Base-by-base conservation (phyloP, 2,113 vertebrate species). In the Nothobranchius kuhntae region DNA sequence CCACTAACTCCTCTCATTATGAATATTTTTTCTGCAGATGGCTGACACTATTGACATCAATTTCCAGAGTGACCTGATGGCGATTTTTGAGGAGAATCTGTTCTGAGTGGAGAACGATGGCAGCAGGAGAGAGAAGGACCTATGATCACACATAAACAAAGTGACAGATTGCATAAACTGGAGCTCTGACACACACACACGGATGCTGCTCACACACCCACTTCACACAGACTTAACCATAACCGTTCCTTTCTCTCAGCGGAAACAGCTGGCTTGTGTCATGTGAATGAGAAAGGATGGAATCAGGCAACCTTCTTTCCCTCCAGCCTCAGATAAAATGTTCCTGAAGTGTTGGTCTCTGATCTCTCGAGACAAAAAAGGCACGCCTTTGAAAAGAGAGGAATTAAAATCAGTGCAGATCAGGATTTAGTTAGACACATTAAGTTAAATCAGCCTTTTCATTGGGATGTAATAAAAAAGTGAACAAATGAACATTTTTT, bases 21-120 rank as follows among this genome's bases (percentile, higher is more conserved):
- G 4, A 13, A 48, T 14, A 1, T 57, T 14, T 54, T 15, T 7
- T 12, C 46, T 35, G 6, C 90, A 96, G 96, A 95, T 95, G 95
- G 94, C 94, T 7, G 95, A 95, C 84, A 96, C 95, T 54, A 98
- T 97, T 68, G 95, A 97, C 91, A 97, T 98, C 90, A 96, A 97
- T 91, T 97, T 98, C 92, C 96, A 98, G 94, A 98, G 95, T 54
- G 96, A 98, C 84, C 91, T 98, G 60, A 92, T 98, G 95, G 96
- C 95, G 55, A 98, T 96, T 85, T 98, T 98, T 75, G 96, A 98
- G 73, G 95, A 97, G 85, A 96, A 96, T 81, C 93, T 97, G 70
- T 97, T 97, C 91, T 96, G 91, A 91, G 81, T 81, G 91, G 81
- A 84, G 67, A 45, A 54, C 6, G 38, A 53, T 4, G 46, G 61